Evolutionary conservation across 2,113 vertebrate species (phyloP).

Genomic region (Nannospalax galili): DNA sequence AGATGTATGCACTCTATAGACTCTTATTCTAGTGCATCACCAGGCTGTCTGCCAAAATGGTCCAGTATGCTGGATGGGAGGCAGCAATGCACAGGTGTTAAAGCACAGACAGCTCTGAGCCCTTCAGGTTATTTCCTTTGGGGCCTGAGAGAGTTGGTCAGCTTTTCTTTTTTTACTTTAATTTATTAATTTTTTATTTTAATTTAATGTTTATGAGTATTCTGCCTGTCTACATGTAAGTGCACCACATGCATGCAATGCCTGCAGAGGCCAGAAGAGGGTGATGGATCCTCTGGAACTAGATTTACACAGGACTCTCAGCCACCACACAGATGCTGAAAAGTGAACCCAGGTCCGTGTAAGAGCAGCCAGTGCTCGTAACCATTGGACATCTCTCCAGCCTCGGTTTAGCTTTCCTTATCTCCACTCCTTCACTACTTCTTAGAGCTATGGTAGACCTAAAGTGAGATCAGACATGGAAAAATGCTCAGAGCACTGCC

Average conservation of each 20-base stretch:
- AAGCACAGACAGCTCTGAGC: neutral
- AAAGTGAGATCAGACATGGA: neutral
- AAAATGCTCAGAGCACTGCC: slow-evolving; percentile 28
- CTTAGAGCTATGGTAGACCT: slow-evolving; percentile 8
- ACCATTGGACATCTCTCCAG: too few relatives aligned
- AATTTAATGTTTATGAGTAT: too few relatives aligned
- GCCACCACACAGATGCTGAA: too few relatives aligned
- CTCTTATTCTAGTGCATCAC: neutral
- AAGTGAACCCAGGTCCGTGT: too few relatives aligned
- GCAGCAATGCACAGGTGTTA: neutral
- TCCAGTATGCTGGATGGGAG: neutral
- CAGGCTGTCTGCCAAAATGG: neutral
- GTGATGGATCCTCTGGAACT: too few relatives aligned
- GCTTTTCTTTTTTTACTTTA: neutral
- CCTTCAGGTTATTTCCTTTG: neutral
- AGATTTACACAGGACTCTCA: too few relatives aligned
- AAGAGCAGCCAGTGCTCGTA: too few relatives aligned
- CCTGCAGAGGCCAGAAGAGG: too few relatives aligned
- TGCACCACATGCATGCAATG: too few relatives aligned
- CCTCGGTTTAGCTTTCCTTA: neutral
- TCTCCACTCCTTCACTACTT: neutral
- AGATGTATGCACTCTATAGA: neutral
- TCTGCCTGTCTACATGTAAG: too few relatives aligned
- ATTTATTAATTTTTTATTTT: too few relatives aligned
- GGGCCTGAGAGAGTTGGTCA: neutral